Evolutionary conservation across 2,797 vertebrate species (phyloP), one percentile per base, ranked within the genome.

Genomic region (Chaetophractus vellerosus): DNA sequence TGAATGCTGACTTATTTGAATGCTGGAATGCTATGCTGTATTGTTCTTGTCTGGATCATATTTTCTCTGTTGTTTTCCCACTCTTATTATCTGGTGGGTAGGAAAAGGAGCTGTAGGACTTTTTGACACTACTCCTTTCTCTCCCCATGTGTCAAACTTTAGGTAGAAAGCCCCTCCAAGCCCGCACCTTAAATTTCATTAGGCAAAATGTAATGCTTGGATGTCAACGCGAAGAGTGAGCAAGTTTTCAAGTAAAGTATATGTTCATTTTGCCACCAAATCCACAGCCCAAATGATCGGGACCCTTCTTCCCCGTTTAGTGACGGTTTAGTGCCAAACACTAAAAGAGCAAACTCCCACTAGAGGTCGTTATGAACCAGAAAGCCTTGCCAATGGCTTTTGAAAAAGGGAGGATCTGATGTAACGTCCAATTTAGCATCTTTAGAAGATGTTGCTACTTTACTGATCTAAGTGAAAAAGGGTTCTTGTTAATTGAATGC

Each of bases 231-330:
- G 69, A 55, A 72, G 38, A n/a, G 14, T 8, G 15, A 88, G 48
- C 55, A 45, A 36, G 50, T 89, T 52, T 78, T 36, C 36, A 68
- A 81, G 79, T 76, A 64, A 75, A 41, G 6, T 9, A 45, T n/a
- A n/a, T 31, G 38, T 90, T 95, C 72, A 57, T 68, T 76, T 95
- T 57, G 36, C 81, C 93, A 72, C 9, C 36, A 90, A 68, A 90
- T 23, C 52, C 81, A 75, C 86, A 59, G 36, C 7, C 57, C 50
- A 36, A n/a, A 38, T 21, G 28, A 88, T 1, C 9, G 31, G 59
- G 57, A 41, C 6, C 66, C 50, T 81, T 89, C 26, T 90, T 78
- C 52, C 6, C 84, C 88, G 33, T 24, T 55, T 33, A 79, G 52
- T 50, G 86, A 88, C 57, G 79, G 36, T 36, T 57, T 36, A 11